Base-by-base conservation (phyloP, 1,140 invertebrate genomes). In the Trachelipus rathkii region DNA sequence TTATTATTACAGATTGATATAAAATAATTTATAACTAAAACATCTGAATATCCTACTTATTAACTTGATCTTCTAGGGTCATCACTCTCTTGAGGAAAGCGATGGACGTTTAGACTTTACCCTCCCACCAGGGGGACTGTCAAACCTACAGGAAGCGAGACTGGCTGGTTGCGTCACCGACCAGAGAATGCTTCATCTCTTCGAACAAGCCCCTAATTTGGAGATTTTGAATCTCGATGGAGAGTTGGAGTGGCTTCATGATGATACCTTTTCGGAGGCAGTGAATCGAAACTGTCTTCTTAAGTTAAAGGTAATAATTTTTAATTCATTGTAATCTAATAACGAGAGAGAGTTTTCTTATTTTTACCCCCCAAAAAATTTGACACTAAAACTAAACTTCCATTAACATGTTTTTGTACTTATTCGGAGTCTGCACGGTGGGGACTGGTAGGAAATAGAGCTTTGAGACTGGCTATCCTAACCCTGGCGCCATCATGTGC, bases 181-280 rank as follows among this genome's bases (percentile, higher is more conserved):
- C 50, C 11, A 13, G 11, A 13, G 50, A 3, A 3, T 60, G 1
- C 11, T 60, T 13, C 50, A 60, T 60, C 50, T 60, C 50, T 8
- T 60, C 11, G 19, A 13, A 19, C 50, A 60, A 60, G 50, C 50
- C 11, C 50, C 50, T 15, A 60, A 60, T 19, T 19, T 60, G 11
- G 11, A 60, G 11, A 60, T 19, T 13, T 60, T 60, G 50, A 13
- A 60, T 60, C 50, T 60, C 3, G 50, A 60, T 19, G 50, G 50
- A 19, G 50, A 60, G 8, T 60, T 60, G 50, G 50, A 60, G 19
- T 60, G 50, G 50, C 50, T 60, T 60, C 50, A 60, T 60, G 50
- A 60, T 8, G 50, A 60, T 60, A 60, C 50, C 4, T 60, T 60
- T 19, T 4, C 50, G 8, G 50, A 60, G 1, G 50, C 50, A 13